Conservation (phyloP, 2,113 vertebrate species). For the Plecturocebus donacophilus region DNA sequence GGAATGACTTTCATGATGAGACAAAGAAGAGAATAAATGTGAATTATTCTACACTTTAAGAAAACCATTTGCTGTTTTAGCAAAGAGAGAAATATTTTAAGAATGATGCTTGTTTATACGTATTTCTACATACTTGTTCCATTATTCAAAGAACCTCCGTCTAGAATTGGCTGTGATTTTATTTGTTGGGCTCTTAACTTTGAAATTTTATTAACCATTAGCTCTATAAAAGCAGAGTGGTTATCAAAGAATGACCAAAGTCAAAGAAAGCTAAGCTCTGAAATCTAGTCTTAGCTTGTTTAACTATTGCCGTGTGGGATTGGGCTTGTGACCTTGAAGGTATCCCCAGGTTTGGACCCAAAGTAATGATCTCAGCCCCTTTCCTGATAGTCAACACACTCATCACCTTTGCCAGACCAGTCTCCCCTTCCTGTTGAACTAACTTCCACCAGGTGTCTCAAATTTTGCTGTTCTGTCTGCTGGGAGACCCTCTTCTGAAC, state of each 20-base stretch:
- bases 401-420: neutral
- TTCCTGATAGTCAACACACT: neutral
- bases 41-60: slow-evolving; percentile 31
- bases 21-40: neutral
- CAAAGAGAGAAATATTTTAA: neutral
- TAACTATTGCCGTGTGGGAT: neutral
- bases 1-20: neutral
- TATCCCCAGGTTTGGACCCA: neutral
- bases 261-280: neutral
- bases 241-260: neutral
- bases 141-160: neutral
- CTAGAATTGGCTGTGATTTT: neutral
- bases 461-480: accelerated
- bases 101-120: neutral
- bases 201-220: neutral
- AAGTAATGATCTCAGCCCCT: neutral
- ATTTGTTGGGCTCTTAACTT: neutral
- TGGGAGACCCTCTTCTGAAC: neutral
- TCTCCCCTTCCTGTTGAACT: neutral
- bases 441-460: neutral
- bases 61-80: slow-evolving; percentile 24
- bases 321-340: neutral
- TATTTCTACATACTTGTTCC: neutral
- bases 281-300: neutral
- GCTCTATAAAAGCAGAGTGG: neutral